Evolutionary conservation across 2,888 invertebrate genomes (phyloP), one percentile per base, ranked within the genome.

Genomic region (Mystacides longicornis): DNA sequence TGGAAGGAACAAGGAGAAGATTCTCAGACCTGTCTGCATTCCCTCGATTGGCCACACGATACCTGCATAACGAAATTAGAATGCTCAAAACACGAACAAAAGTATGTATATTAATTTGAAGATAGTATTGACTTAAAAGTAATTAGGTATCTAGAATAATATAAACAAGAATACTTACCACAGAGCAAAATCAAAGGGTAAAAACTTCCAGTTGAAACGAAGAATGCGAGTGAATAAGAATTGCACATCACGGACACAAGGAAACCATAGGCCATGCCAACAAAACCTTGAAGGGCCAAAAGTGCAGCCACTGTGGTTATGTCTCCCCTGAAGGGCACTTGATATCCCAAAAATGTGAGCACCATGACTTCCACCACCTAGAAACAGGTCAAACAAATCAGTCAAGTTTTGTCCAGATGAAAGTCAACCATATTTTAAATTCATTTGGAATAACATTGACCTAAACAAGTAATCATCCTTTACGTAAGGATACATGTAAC

Each of bases 251-350:
- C 82, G 0, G 93, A 92, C 50, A 93, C 85, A 37, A 91, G 78
- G 66, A 94, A 86, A 37, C 93, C 93, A 67, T 87, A 89, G 65
- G 86, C 81, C 90, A 94, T 91, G 56, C 93, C 94, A 64, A 85
- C 84, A 51, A 91, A 73, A 1, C 92, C 93, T 63, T 86, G 81
- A 61, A 90, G 71, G 61, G 88, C 77, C 2, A 88, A 71, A 50
- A 93, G 66, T 0, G 72, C 60, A n/a, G 82, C 78, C 16, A 87
- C 80, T 27, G 81, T 73, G 1, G 74, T 54, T 19, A 85, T 64
- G 1, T 82, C 81, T 1, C 90, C 90, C 1, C 77, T 69, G 23
- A 78, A 80, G 0, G 82, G 76, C 7, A 87, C 74, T 55, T 80
- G 71, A 66, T 83, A 87, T 7, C 81, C 75, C 0, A 73, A 62